Conservation (phyloP, 2,113 vertebrate species). For the Tupaia tana region DNA sequence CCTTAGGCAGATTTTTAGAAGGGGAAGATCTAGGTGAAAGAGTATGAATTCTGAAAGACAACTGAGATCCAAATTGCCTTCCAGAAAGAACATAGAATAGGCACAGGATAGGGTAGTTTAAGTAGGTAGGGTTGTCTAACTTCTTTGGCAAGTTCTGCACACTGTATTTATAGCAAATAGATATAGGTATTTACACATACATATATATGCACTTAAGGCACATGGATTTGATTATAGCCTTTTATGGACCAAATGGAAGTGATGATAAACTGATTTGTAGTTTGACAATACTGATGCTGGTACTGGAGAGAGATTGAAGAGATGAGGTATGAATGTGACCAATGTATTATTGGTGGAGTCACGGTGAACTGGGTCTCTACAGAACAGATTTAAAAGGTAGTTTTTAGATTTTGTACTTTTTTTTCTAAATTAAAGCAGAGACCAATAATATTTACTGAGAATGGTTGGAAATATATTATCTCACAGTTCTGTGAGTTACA, state of each 20-base stretch:
- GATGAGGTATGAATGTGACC: background rate
- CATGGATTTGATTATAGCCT: background rate
- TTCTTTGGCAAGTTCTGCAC: background rate
- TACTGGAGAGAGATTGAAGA: background rate
- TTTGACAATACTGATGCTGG: background rate
- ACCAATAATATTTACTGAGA: background rate
- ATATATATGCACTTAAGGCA: background rate
- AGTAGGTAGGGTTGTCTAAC: background rate
- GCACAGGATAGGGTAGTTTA: background rate
- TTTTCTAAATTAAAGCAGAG: background rate
- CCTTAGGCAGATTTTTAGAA: background rate
- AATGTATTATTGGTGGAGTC: background rate
- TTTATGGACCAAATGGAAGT: background rate
- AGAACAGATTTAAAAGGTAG: background rate
- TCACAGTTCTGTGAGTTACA: background rate
- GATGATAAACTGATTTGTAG: background rate
- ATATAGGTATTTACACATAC: background rate
- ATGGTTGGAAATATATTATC: background rate
- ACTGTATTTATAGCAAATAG: background rate
- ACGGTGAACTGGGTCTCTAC: background rate
- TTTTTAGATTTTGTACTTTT: background rate
- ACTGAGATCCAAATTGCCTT: background rate
- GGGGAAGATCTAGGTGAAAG: background rate
- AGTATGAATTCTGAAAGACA: background rate
- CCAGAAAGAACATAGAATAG: background rate